A percentile compares a stretch with the other conserved stretches of the same genome.
These are phyloP conservation scores for Myathropa florea DNA, from an alignment of 2,888 invertebrate species.

Conservation along the genomic window DNA sequence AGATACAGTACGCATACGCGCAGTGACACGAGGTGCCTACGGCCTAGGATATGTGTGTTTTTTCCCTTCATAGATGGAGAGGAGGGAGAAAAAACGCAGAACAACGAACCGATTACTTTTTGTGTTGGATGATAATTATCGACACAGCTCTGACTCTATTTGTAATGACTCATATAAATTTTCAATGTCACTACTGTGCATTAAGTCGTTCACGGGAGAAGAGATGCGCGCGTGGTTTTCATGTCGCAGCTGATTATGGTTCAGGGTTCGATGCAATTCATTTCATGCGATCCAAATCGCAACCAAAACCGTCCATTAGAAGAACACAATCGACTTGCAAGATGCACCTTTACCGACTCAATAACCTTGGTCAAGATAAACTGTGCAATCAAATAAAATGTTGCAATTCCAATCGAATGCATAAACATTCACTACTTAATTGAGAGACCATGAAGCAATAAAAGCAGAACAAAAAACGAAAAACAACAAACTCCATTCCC, in stretches of 20 bases:
- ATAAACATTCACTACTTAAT: neutral
- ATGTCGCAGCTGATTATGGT: neutral
- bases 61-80: neutral
- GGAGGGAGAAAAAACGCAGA: neutral
- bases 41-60: conserved; percentile 21
- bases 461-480: neutral
- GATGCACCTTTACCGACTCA: neutral
- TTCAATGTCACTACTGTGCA: conserved; percentile 60
- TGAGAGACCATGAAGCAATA: neutral
- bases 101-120: conserved; percentile 29
- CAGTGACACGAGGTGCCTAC: conserved; percentile 51
- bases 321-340: neutral
- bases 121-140: conserved; percentile 59
- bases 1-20: conserved; percentile 62
- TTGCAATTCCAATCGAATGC: neutral
- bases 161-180: conserved; percentile 57
- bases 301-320: too few species aligned
- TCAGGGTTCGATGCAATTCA: too few species aligned
- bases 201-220: conserved; percentile 24
- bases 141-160: conserved; percentile 44
- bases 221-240: conserved; percentile 1
- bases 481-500: conserved; percentile 8
- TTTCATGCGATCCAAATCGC: too few species aligned
- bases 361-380: neutral
- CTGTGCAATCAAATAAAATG: neutral